These are phyloP conservation scores for Lasiurus cinereus DNA, from an alignment of 2,113 vertebrate species.

Conservation along the genomic window DNA sequence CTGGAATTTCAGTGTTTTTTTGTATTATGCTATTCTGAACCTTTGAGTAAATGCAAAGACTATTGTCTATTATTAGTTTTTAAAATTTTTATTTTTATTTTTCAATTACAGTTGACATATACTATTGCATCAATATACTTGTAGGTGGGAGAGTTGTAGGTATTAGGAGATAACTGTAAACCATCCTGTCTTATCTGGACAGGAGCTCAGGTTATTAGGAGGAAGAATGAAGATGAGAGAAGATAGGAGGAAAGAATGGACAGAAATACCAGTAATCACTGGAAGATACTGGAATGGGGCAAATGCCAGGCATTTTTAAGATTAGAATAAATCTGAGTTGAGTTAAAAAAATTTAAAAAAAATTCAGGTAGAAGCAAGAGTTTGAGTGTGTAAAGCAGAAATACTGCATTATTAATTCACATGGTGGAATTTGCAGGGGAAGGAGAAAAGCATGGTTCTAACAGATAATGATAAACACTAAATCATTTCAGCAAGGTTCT, in stretches of 20 bases:
- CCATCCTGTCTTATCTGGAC: constrained; percentile 17
- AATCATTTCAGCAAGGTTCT: background rate
- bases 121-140: background rate
- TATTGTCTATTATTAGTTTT: background rate
- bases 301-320: constrained; percentile 46
- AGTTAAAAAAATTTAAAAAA: constrained; percentile 23
- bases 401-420: background rate
- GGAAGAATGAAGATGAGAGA: constrained; percentile 44
- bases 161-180: background rate
- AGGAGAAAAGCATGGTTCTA: background rate
- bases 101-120: background rate
- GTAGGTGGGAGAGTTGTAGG: constrained; percentile 25
- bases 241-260: background rate
- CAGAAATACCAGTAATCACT: constrained; percentile 10
- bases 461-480: background rate
- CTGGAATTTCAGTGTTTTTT: background rate
- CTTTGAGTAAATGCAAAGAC: background rate
- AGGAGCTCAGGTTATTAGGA: constrained; percentile 7
- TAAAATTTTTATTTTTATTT: background rate
- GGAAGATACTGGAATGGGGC: background rate
- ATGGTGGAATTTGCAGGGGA: background rate
- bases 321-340: constrained; percentile 35
- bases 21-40: background rate
- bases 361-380: constrained; percentile 17
- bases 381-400: background rate